phyloP scores from a whole-genome alignment of 2,888 invertebrate species.

The Neoitamus cyanurus region DNA sequence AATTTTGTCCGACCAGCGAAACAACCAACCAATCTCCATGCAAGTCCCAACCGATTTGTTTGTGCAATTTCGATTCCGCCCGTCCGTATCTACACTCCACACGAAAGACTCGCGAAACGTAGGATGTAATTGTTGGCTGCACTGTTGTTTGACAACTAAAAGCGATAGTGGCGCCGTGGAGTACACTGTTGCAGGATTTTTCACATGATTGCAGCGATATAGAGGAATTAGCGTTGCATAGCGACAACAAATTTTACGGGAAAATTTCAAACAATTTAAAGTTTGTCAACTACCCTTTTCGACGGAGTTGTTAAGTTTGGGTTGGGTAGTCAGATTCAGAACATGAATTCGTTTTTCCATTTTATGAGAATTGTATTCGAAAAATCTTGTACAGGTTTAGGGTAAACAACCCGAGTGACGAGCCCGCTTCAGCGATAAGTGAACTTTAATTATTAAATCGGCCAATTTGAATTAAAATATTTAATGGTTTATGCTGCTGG shows the following conservation, averaged over 20 bases:
- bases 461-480: no score
- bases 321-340: no score
- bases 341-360: no score
- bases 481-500: no score
- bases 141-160: not conserved
- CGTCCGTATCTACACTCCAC: not conserved
- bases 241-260: not conserved
- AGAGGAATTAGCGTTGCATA: not conserved
- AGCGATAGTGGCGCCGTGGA: not conserved
- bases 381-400: no score
- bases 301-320: no score
- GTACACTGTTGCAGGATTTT: not conserved
- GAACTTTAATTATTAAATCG: no score
- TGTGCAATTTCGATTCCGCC: not conserved
- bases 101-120: not conserved
- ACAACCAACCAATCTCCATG: not conserved
- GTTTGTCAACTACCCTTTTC: no score
- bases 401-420: no score
- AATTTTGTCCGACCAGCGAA: not conserved
- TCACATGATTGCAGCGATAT: not conserved
- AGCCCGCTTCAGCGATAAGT: no score
- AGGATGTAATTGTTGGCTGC: not conserved
- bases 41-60: conserved; percentile 3
- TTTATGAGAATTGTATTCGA: no score
- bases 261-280: not conserved